Evolutionary conservation across 2,113 vertebrate genomes (phyloP), one percentile per base, ranked within the genome.

Genomic region (Alaudala cheleensis): DNA sequence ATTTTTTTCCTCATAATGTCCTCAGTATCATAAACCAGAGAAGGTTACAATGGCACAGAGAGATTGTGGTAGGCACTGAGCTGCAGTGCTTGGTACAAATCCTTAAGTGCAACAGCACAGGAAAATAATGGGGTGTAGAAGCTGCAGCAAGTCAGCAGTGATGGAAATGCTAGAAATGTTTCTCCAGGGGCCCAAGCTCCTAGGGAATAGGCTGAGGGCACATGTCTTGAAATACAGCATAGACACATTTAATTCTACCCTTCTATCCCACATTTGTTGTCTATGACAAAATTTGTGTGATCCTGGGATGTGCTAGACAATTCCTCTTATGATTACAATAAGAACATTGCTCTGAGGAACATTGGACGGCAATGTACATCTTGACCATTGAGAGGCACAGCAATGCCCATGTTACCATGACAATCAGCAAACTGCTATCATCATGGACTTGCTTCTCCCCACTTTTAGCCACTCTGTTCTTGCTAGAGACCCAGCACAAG

Each of bases 311-410:
- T 47, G 19, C 22, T 33, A 9, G 51, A 11, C 10, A 40, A 39
- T 61, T 60, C 9, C 9, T 49, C 5, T 15, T 18, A 45, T 0
- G 9, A 54, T 44, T 77, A 28, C 0, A 1, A 3, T 28, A 18
- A 50, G 56, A 81, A 29, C 8, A 4, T 29, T 72, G 18, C 24
- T 72, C 49, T 65, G 20, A 65, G 72, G 58, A 89, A 37, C 37
- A 14, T n/a, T 31, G 58, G 51, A 37, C 34, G 16, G 23, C 40
- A 70, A 64, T 1, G 10, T 20, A 34, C 23, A 34, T 22, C 23
- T 42, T 9, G 18, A 22, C 23, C 20, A 19, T 77, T 61, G 12
- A 37, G 6, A 34, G n/a, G 12, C 40, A 39, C 29, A 33, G 13
- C 10, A 44, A 49, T 11, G 31, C 10, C 54, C 25, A 22, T 33